Conservation (phyloP, 2,113 vertebrate genomes). For the Plecotus auritus region DNA sequence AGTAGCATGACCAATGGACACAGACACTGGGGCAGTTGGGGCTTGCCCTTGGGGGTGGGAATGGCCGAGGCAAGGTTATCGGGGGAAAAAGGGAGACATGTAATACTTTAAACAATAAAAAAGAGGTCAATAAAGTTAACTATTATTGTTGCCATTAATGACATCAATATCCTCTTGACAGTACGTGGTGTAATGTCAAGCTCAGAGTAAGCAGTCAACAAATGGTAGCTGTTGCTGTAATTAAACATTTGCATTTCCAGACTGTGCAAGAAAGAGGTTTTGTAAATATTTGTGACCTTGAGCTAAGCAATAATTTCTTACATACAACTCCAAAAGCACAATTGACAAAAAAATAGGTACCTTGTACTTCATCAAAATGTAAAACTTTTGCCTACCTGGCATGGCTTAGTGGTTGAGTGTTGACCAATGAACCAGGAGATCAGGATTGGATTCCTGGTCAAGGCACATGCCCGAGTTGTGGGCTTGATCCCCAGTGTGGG, state of each 20-base stretch:
- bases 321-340: neutral
- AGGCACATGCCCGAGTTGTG: no score
- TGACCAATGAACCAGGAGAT: no score
- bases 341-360: neutral
- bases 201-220: neutral
- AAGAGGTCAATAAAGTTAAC: neutral
- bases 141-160: neutral
- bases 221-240: neutral
- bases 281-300: neutral
- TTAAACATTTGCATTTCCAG: neutral
- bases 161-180: neutral
- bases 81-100: no score
- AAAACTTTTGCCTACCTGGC: neutral
- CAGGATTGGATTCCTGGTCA: no score
- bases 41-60: no score
- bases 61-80: no score
- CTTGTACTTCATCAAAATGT: neutral
- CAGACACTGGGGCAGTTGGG: no score
- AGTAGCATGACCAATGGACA: no score
- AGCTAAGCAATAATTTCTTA: neutral
- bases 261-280: neutral
- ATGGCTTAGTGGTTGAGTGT: no score
- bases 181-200: neutral
- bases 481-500: no score
- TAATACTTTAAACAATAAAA: no score